phyloP scores from a whole-genome alignment of 2,113 vertebrate species.

The Electrona antarctica region DNA sequence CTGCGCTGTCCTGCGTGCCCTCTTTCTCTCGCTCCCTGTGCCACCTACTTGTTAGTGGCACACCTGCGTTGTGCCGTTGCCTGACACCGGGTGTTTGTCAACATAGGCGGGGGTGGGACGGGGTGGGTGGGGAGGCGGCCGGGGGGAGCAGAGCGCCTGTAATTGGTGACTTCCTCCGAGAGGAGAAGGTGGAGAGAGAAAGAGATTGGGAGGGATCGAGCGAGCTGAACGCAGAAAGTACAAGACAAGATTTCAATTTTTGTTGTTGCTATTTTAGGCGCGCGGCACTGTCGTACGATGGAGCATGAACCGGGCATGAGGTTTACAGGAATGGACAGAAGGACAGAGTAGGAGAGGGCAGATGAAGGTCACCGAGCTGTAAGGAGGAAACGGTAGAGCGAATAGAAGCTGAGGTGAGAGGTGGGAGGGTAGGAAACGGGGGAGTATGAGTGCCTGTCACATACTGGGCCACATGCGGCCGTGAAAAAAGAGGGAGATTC shows the following conservation, averaged over 20 bases:
- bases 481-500: too few relatives aligned
- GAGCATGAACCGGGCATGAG: background rate
- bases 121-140: slow-evolving; percentile 10
- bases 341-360: slow-evolving; percentile 20
- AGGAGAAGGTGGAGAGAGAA: slow-evolving; percentile 25
- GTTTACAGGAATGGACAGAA: slow-evolving; percentile 31
- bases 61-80: slow-evolving; percentile 54
- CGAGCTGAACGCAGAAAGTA: slow-evolving; percentile 20
- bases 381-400: too few relatives aligned
- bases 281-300: too few relatives aligned
- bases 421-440: background rate
- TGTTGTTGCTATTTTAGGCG: too few relatives aligned
- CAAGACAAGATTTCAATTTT: slow-evolving; percentile 4
- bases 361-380: too few relatives aligned
- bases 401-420: too few relatives aligned
- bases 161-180: slow-evolving; percentile 74
- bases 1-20: slow-evolving; percentile 60
- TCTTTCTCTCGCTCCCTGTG: slow-evolving; percentile 46
- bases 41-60: slow-evolving; percentile 76
- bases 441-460: too few relatives aligned
- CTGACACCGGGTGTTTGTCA: slow-evolving; percentile 70
- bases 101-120: slow-evolving; percentile 51
- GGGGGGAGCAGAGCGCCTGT: slow-evolving; percentile 61
- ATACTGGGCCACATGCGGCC: too few relatives aligned
- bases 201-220: slow-evolving; percentile 34